phyloP scores from a whole-genome alignment of 2,113 vertebrate species.

The Petromus typicus region DNA sequence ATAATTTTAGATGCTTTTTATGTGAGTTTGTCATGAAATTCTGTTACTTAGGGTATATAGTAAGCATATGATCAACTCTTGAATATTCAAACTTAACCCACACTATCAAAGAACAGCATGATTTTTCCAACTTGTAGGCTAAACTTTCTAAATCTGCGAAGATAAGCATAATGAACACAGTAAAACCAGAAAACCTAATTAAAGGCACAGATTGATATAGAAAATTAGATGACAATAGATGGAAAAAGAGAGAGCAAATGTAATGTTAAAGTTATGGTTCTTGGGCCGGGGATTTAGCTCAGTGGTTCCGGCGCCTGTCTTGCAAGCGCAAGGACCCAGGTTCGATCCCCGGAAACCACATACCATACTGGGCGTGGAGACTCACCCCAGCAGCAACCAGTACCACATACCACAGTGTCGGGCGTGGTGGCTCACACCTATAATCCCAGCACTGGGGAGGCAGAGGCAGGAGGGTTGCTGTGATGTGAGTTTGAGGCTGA shows the following conservation, averaged over 20 bases:
- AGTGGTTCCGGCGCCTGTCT: too few relatives aligned
- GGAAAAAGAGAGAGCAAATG: neutral
- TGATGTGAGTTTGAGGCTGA: too few relatives aligned
- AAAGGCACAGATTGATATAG: neutral
- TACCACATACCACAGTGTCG: too few relatives aligned
- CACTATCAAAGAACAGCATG: slow-evolving; percentile 67
- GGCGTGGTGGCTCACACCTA: too few relatives aligned
- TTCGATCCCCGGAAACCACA: too few relatives aligned
- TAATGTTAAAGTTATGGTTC: neutral
- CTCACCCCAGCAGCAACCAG: too few relatives aligned
- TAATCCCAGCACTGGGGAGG: too few relatives aligned
- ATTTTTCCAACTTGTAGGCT: neutral
- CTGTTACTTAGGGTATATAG: slow-evolving; percentile 79
- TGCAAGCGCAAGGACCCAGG: too few relatives aligned
- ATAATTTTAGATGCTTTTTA: slow-evolving; percentile 75
- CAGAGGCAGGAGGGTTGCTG: too few relatives aligned
- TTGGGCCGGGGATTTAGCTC: too few relatives aligned
- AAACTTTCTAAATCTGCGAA: neutral
- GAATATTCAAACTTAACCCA: slow-evolving; percentile 77
- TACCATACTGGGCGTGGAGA: too few relatives aligned
- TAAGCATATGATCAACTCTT: slow-evolving; percentile 80
- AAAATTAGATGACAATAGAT: neutral
- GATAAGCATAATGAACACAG: neutral
- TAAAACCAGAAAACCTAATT: neutral
- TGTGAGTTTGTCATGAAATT: slow-evolving; percentile 82